Evolutionary conservation across 1,140 invertebrate species (phyloP).

Genomic region (Oppia nitens): DNA sequence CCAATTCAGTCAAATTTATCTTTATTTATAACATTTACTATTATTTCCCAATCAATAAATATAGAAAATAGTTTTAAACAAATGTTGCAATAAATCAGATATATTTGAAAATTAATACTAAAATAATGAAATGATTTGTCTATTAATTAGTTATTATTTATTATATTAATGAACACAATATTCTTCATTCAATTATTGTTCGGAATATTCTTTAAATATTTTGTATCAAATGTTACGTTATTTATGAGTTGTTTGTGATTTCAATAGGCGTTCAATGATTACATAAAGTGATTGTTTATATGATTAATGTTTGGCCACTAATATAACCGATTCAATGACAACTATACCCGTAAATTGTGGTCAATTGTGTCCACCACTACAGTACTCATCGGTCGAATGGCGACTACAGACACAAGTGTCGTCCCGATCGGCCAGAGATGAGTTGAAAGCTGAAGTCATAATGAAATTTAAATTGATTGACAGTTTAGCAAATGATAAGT

Average conservation of each 20-base stretch:
- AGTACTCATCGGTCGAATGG: neutral
- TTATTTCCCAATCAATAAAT: too few relatives aligned
- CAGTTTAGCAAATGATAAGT: neutral
- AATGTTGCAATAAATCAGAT: too few relatives aligned
- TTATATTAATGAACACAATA: too few relatives aligned
- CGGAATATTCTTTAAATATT: too few relatives aligned
- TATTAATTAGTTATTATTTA: too few relatives aligned
- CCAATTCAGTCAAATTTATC: too few relatives aligned
- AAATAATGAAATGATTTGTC: too few relatives aligned
- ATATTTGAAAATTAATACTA: too few relatives aligned
- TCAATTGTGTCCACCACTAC: neutral
- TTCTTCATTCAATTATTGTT: too few relatives aligned
- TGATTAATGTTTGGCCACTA: constrained; percentile 2
- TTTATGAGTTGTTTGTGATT: neutral
- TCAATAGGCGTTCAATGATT: neutral
- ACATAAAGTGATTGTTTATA: neutral
- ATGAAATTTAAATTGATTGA: neutral
- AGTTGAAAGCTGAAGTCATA: constrained; percentile 5
- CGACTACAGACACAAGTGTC: constrained; percentile 3
- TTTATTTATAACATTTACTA: too few relatives aligned
- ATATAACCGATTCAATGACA: neutral
- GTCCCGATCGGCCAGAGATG: neutral
- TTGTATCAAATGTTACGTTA: too few relatives aligned
- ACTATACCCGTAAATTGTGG: neutral
- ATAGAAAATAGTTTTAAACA: too few relatives aligned